These are phyloP conservation scores for Dasyprocta punctata DNA, from an alignment of 2,113 vertebrate genomes.

Conservation along the genomic window DNA sequence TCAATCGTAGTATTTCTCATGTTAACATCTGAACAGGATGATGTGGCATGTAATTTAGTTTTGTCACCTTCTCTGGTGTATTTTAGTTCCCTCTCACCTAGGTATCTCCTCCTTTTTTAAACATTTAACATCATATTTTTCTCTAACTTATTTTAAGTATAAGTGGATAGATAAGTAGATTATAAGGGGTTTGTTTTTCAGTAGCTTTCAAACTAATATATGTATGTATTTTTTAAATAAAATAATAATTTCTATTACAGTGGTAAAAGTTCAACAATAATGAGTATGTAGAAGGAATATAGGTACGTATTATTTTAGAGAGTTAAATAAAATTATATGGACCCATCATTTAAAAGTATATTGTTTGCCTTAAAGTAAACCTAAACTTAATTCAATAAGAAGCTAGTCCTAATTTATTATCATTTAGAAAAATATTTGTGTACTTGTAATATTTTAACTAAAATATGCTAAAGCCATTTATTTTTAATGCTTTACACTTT, in stretches of 20 bases:
- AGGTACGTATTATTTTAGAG: neutral
- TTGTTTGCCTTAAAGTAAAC: neutral
- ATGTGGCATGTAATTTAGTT: neutral
- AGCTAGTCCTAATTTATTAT: neutral
- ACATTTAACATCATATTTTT: neutral
- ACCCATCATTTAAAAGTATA: neutral
- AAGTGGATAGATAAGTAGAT: neutral
- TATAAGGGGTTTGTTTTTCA: neutral
- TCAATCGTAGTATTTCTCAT: neutral
- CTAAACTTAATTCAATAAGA: conserved; percentile 2
- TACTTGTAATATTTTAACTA: neutral
- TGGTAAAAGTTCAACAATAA: neutral
- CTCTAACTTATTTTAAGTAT: neutral
- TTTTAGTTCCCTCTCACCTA: neutral
- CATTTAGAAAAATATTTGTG: neutral
- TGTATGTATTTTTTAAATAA: neutral
- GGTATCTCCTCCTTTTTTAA: neutral
- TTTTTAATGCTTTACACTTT: neutral
- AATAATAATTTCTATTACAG: neutral
- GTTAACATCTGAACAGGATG: neutral
- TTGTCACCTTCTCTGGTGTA: neutral
- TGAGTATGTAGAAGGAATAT: neutral
- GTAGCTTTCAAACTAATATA: neutral
- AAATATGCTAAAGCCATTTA: neutral
- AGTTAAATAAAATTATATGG: neutral